phyloP scores from a whole-genome alignment of 1,140 invertebrate species.

The Trachelipus rathkii region DNA sequence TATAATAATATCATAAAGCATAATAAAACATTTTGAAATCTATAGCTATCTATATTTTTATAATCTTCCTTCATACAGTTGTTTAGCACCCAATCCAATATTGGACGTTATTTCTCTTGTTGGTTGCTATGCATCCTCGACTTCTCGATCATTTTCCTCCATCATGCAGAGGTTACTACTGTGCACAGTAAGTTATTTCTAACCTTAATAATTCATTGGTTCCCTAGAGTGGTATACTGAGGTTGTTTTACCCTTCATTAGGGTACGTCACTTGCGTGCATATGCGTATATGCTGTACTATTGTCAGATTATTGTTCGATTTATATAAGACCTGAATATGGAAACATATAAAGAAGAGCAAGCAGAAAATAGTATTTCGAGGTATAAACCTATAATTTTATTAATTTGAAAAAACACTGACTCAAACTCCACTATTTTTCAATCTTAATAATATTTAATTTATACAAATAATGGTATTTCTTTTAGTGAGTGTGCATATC shows the following conservation, averaged over 20 bases:
- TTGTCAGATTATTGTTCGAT: neutral
- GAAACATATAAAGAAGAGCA: neutral
- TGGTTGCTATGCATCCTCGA: conserved; percentile 84
- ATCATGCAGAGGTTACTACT: conserved; percentile 63
- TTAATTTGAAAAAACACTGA: too few species aligned
- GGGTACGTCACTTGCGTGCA: neutral
- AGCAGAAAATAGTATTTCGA: neutral
- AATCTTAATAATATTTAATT: too few species aligned
- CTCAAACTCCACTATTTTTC: too few species aligned
- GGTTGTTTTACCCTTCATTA: neutral
- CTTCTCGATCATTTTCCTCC: conserved; percentile 83
- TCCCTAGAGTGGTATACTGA: neutral
- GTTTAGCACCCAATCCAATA: conserved; percentile 75
- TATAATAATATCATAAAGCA: too few species aligned
- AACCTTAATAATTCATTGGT: neutral
- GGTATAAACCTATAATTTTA: too few species aligned
- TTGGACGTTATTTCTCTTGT: conserved; percentile 87
- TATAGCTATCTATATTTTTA: conserved; percentile 2
- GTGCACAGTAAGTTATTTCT: conserved; percentile 32
- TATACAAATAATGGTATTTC: too few species aligned
- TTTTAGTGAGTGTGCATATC: too few species aligned
- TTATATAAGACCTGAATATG: neutral
- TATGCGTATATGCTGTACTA: neutral
- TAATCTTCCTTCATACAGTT: conserved; percentile 56
- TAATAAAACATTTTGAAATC: too few species aligned